A percentile compares a stretch with the other conserved stretches of the same genome.
Conservation (phyloP, 1,140 invertebrate genomes). For the Zaprionus taronus region DNA sequence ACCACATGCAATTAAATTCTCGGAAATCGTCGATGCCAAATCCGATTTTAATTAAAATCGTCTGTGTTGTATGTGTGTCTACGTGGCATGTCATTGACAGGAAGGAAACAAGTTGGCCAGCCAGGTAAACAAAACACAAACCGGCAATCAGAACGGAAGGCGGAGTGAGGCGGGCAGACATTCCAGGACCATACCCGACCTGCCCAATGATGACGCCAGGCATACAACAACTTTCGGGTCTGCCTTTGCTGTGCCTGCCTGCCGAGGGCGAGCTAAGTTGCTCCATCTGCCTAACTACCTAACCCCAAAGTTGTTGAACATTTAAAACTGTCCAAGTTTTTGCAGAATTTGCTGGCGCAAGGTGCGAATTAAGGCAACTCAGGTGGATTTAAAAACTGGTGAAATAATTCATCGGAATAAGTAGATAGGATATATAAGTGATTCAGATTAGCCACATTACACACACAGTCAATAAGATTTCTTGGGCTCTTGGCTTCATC, state of each 20-base stretch:
- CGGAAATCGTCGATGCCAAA: conserved; percentile 75
- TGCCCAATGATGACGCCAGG: conserved; percentile 3
- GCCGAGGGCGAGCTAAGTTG: background rate
- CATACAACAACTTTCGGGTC: conserved; percentile 6
- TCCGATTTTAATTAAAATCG: conserved; percentile 82
- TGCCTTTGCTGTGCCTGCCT: conserved; percentile 23
- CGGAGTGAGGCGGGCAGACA: background rate
- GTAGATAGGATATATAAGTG: background rate
- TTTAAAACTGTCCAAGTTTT: conserved; percentile 4
- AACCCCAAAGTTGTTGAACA: background rate
- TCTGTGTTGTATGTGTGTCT: conserved; percentile 44
- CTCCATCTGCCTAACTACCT: background rate
- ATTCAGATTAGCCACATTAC: no score
- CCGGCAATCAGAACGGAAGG: conserved; percentile 19
- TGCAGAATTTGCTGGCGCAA: background rate
- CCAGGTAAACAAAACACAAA: conserved; percentile 45
- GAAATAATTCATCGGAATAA: background rate
- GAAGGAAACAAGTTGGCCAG: conserved; percentile 64
- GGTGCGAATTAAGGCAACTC: background rate
- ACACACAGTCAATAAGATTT: no score
- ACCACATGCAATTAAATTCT: conserved; percentile 72
- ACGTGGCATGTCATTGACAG: conserved; percentile 60
- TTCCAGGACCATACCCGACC: background rate
- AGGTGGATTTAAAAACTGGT: background rate
- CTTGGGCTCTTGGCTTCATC: no score